Base-by-base conservation (phyloP, 1,140 invertebrate species). In the Bombus superbus region DNA sequence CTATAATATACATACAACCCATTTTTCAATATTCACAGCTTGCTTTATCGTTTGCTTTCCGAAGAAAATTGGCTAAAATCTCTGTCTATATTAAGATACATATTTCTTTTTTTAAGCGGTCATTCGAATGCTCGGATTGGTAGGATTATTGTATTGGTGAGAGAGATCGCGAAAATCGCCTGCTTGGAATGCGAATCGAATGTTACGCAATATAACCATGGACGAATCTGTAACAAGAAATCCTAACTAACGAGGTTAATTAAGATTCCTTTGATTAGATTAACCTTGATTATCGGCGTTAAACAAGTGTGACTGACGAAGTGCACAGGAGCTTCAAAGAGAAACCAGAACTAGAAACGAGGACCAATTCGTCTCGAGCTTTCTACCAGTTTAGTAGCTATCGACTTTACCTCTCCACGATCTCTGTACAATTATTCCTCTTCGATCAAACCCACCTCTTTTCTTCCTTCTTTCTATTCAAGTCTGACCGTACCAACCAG, bases 201-300 rank as follows among this genome's bases (percentile, higher is more conserved):
- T 53, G 59, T n/a, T 62, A 1, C 3, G 11, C 59, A 0, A 10
- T 62, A n/a, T 62, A 62, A 62, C 4, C 59, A 13, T n/a, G 28
- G 9, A n/a, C 59, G 59, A 69, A 69, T 69, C 38, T 28, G 38
- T 28, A 11, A 40, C 68, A 40, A 18, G 69, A 44, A 44, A 72
- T n/a, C 4, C 25, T 25, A 35, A 72, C 69, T 72, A 72, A 72
- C 40, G 69, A 72, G 69, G 40, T 40, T 72, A 40, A 72, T 72
- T 42, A 72, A 72, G 69, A 44, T 42, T 72, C 69, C 42, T 72
- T 72, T 72, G 38, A 72, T 72, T n/a, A n/a, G 22, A 40, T 40
- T 38, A 40, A 69, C 40, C 40, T 40, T n/a, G 69, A 44, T 40
- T 42, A 44, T 42, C 69, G 28, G 11, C 69, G 69, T 28, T 44